A percentile compares a stretch with the other conserved stretches of the same genome.
Conservation (phyloP, 2,888 invertebrate species). For the Pimpla rufipes region DNA sequence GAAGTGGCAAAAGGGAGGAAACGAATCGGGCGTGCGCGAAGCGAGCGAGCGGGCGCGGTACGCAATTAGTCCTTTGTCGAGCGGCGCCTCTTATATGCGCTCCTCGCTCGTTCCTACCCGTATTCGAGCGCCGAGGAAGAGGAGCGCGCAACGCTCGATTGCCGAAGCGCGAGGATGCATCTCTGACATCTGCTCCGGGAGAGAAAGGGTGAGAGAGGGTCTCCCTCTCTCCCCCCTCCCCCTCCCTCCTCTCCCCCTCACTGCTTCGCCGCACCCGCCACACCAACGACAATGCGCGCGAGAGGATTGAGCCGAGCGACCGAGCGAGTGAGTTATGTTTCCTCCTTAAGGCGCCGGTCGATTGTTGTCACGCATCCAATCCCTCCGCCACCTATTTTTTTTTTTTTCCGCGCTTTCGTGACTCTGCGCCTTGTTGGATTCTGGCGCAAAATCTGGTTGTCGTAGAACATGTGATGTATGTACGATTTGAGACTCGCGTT, state of each 20-base stretch:
- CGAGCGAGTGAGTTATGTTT: conserved; percentile 72
- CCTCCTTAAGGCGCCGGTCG: conserved; percentile 66
- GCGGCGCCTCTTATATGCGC: conserved; percentile 55
- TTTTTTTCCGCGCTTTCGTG: not conserved
- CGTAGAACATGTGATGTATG: no score
- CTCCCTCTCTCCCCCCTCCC: no score
- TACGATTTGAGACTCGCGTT: no score
- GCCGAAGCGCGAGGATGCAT: conserved; percentile 61
- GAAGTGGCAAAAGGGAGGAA: conserved; percentile 63
- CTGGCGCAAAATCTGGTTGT: not conserved
- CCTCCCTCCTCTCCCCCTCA: no score
- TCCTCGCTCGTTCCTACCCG: conserved; percentile 31
- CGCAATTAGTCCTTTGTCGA: conserved; percentile 76
- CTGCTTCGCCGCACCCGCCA: conserved; percentile 30
- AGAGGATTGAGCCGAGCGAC: conserved; percentile 51
- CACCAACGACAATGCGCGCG: conserved; percentile 45
- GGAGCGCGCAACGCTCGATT: conserved; percentile 43
- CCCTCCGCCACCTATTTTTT: conserved; percentile 33
- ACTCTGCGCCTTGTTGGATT: not conserved
- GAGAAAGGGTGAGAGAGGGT: not conserved
- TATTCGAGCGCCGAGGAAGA: conserved; percentile 46
- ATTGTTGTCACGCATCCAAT: conserved; percentile 65
- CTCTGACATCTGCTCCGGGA: conserved; percentile 72
- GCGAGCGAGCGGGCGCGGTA: conserved; percentile 67
- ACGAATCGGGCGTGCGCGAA: conserved; percentile 67